These are phyloP conservation scores for Uria aalge DNA, from an alignment of 2,113 vertebrate genomes.

Conservation along the genomic window DNA sequence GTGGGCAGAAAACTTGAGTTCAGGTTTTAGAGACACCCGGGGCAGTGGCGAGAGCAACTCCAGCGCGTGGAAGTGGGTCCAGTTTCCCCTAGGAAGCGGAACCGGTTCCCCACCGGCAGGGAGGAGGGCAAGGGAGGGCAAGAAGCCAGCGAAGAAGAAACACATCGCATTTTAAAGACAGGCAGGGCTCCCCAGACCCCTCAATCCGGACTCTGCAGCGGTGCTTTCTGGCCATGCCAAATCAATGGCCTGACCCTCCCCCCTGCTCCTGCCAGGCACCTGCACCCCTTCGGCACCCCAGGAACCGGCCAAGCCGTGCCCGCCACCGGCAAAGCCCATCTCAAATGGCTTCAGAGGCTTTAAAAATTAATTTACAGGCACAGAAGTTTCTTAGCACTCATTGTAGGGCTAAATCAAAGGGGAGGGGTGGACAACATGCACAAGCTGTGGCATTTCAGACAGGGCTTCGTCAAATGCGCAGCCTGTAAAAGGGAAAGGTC, in stretches of 20 bases:
- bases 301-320: not conserved
- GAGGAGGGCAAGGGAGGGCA: not conserved
- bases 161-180: rapidly evolving
- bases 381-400: not conserved
- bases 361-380: not conserved
- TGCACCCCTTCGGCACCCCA: not conserved
- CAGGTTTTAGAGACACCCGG: not conserved
- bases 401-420: not conserved
- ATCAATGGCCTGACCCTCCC: not conserved
- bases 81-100: not conserved
- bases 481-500: not conserved
- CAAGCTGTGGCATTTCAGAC: not conserved
- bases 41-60: not conserved
- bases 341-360: not conserved
- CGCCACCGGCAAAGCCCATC: not conserved
- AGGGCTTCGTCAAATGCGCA: not conserved
- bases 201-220: not conserved
- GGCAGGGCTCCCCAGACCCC: not conserved
- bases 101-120: rapidly evolving
- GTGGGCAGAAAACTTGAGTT: rapidly evolving
- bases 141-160: not conserved
- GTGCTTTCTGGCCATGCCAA: not conserved
- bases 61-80: rapidly evolving
- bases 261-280: not conserved
- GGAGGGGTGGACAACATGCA: not conserved